Percentiles rank a stretch among this genome's conserved stretches.
These are phyloP conservation scores for Schizopygopsis malacanthus DNA, from an alignment of 2,797 vertebrate genomes.

Conservation along the genomic window DNA sequence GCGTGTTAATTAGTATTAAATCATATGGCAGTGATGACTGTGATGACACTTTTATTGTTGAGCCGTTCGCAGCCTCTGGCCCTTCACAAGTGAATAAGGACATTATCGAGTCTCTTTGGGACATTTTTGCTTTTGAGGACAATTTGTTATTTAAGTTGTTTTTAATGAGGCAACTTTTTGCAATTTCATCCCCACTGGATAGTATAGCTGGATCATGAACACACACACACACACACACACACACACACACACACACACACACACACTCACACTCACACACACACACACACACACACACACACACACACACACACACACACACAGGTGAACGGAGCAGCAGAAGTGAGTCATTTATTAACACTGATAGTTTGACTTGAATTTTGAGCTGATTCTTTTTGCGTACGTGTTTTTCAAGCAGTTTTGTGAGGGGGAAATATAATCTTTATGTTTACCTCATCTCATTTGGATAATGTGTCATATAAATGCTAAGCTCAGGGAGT, in stretches of 20 bases:
- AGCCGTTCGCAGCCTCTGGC: background rate
- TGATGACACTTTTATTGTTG: no score
- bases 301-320: background rate
- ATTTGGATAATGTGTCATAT: slow-evolving; percentile 60
- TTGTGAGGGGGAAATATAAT: slow-evolving; percentile 22
- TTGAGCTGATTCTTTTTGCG: background rate
- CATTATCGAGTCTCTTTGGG: background rate
- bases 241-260: slow-evolving; percentile 33
- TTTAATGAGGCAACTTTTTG: slow-evolving; percentile 16
- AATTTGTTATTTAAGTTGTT: background rate
- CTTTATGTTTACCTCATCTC: slow-evolving; percentile 23
- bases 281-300: background rate
- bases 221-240: background rate
- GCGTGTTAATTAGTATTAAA: background rate
- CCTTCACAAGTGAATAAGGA: background rate
- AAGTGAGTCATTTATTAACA: background rate
- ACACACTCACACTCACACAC: background rate
- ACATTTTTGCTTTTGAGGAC: background rate
- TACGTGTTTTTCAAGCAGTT: slow-evolving; percentile 17
- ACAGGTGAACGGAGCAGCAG: background rate
- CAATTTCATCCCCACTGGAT: background rate
- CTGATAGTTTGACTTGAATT: slow-evolving; percentile 16
- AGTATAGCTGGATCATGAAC: background rate
- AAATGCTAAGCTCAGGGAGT: slow-evolving; percentile 54
- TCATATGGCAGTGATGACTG: background rate